A percentile compares a stretch with the other conserved stretches of the same genome.
Evolutionary conservation across 2,888 invertebrate genomes (phyloP).

Genomic region (Habroteleia sp.): DNA sequence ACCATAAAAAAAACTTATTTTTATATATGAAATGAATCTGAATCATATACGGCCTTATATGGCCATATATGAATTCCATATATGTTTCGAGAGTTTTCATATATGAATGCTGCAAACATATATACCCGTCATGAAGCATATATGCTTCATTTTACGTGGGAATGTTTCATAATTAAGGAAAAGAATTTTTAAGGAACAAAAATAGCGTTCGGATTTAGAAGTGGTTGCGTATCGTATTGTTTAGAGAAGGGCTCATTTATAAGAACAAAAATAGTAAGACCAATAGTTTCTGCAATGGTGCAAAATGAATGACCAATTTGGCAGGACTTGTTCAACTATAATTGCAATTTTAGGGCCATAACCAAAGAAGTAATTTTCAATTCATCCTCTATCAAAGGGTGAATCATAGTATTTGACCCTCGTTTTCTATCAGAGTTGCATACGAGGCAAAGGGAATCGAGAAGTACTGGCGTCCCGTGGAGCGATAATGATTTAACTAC

Average conservation of each 20-base stretch:
- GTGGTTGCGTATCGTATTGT: conserved; percentile 13
- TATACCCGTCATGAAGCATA: too few species aligned
- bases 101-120: too few species aligned
- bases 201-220: conserved; percentile 4
- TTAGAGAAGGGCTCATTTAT: conserved; percentile 21
- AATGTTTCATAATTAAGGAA: conserved; percentile 6
- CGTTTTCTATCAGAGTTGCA: conserved; percentile 53
- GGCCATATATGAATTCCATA: too few species aligned
- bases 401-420: conserved; percentile 58
- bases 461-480: conserved; percentile 61
- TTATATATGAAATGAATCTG: too few species aligned
- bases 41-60: too few species aligned
- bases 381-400: conserved; percentile 60
- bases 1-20: too few species aligned
- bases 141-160: too few species aligned
- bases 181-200: not conserved
- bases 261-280: conserved; percentile 20
- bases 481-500: conserved; percentile 64
- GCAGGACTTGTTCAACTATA: conserved; percentile 47
- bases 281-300: conserved; percentile 49
- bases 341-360: conserved; percentile 61
- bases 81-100: too few species aligned
- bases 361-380: conserved; percentile 61
- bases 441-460: conserved; percentile 61
- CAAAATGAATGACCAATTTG: conserved; percentile 59